Conservation (phyloP, 2,888 invertebrate genomes). For the Leptopilina myrica region DNA sequence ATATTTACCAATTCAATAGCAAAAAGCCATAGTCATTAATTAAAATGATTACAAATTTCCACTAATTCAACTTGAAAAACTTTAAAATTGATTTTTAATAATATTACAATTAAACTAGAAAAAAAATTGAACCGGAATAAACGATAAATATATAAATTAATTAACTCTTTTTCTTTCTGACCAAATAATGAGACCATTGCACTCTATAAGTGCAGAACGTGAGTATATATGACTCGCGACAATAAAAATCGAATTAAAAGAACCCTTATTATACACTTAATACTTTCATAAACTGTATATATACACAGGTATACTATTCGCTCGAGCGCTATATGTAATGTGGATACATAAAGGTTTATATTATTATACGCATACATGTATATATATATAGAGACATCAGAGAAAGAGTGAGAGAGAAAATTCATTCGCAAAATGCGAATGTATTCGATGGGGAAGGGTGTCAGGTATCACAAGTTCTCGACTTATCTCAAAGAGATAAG, state of each 20-base stretch:
- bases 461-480: slow-evolving; percentile 58
- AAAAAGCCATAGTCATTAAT: too few species aligned
- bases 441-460: slow-evolving; percentile 48
- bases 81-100: too few species aligned
- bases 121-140: too few species aligned
- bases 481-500: slow-evolving; percentile 57
- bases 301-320: neutral
- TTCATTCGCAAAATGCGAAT: slow-evolving; percentile 48
- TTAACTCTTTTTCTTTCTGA: slow-evolving; percentile 31
- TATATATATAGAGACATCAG: too few species aligned
- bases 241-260: slow-evolving; percentile 16
- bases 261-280: slow-evolving; percentile 26
- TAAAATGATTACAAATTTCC: too few species aligned
- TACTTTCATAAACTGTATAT: neutral
- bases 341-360: neutral
- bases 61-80: too few species aligned
- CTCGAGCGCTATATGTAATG: neutral
- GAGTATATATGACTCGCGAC: neutral
- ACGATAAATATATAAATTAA: too few species aligned
- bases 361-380: too few species aligned
- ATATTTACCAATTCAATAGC: too few species aligned
- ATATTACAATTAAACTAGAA: too few species aligned
- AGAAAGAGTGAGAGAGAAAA: neutral
- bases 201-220: neutral
- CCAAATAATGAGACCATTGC: neutral